These are phyloP conservation scores for Lagodon rhomboides DNA, from an alignment of 2,797 vertebrate species.

Conservation along the genomic window DNA sequence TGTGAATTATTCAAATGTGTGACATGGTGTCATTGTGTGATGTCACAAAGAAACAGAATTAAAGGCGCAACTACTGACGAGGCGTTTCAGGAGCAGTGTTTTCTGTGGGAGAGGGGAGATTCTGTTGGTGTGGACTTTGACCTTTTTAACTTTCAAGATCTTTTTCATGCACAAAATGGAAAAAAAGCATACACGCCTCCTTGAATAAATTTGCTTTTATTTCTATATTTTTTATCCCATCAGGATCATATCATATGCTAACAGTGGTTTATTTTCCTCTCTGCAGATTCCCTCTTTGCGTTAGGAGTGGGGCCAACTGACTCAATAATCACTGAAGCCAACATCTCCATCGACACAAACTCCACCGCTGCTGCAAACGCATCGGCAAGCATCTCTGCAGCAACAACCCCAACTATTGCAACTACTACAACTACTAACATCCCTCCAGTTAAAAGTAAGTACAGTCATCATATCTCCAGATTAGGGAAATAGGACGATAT, in stretches of 20 bases:
- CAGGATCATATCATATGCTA: neutral
- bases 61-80: too few relatives aligned
- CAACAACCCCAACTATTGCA: neutral
- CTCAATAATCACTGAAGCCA: slow-evolving; percentile 58
- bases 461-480: too few relatives aligned
- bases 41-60: too few relatives aligned
- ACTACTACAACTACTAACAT: neutral
- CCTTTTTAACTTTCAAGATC: too few relatives aligned
- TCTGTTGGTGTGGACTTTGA: too few relatives aligned
- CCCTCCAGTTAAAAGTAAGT: slow-evolving; percentile 12
- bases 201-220: neutral
- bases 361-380: slow-evolving; percentile 36
- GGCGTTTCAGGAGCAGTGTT: too few relatives aligned
- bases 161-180: too few relatives aligned
- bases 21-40: too few relatives aligned
- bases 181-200: too few relatives aligned
- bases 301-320: slow-evolving; percentile 72
- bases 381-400: slow-evolving; percentile 20
- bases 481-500: too few relatives aligned
- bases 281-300: slow-evolving; percentile 77
- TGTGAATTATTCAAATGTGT: too few relatives aligned
- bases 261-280: slow-evolving; percentile 10
- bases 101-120: too few relatives aligned
- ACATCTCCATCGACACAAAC: slow-evolving; percentile 29
- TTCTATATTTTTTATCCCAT: neutral